Conservation (phyloP, 2,797 vertebrate species). For the Discoglossus pictus region DNA sequence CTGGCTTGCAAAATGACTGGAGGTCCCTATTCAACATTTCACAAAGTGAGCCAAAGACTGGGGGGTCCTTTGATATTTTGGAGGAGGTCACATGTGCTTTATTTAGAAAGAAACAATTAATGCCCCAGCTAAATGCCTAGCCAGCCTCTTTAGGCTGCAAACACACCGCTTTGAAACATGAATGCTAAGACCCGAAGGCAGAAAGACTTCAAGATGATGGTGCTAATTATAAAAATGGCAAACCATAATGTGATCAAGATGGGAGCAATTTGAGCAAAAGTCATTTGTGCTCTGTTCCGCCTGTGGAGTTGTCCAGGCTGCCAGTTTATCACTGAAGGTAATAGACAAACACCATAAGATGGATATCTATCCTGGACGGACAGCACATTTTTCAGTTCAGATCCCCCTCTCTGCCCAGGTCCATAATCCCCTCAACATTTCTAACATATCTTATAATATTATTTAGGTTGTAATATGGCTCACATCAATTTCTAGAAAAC, state of each 20-base stretch:
- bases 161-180: constrained; percentile 61
- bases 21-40: constrained; percentile 43
- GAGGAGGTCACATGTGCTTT: constrained; percentile 52
- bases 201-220: constrained; percentile 86
- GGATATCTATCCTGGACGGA: too few species aligned
- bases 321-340: neutral
- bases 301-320: constrained; percentile 68
- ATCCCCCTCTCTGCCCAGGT: neutral
- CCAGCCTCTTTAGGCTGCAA: constrained; percentile 35
- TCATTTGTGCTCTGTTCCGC: constrained; percentile 83
- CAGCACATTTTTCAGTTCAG: too few species aligned
- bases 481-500: too few species aligned
- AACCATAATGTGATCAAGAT: constrained; percentile 83
- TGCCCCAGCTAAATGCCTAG: constrained; percentile 30
- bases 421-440: too few species aligned
- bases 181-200: constrained; percentile 80
- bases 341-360: too few species aligned
- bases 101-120: constrained; percentile 55
- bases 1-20: constrained; percentile 58
- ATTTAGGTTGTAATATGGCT: too few species aligned
- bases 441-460: too few species aligned
- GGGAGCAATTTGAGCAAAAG: constrained; percentile 86
- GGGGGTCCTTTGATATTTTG: constrained; percentile 53
- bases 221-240: constrained; percentile 88
- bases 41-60: constrained; percentile 41